Evolutionary conservation across 1,140 invertebrate species (phyloP), one percentile per base, ranked within the genome.

Genomic region (Drosophila tristis): DNA sequence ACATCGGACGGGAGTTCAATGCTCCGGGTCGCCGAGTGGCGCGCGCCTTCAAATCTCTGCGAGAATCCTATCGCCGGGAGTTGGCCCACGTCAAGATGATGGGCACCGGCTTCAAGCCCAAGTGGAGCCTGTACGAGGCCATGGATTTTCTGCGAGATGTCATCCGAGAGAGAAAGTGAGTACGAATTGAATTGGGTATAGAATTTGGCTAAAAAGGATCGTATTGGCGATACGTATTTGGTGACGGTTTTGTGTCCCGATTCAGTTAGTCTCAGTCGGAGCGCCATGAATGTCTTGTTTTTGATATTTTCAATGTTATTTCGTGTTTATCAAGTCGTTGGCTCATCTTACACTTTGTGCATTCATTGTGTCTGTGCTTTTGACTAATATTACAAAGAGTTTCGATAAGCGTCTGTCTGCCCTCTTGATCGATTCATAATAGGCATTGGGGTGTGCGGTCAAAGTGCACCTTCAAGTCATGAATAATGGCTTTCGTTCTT

Each of bases 31-130:
- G 90, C 11, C 87, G 90, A 15, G 90, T 91, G 35, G 90, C 90
- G 25, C 78, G 90, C 15, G 90, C 90, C 13, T 91, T 91, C 13
- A 91, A 91, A 66, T 91, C 90, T 7, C 57, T 91, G 47, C 66
- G 90, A n/a, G 90, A 91, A 74, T 91, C 90, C 11, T 91, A 91
- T 75, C 90, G 90, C 20, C 87, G 90, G 1, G 90, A 91, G 53
- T 59, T 91, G 65, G 80, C 90, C 49, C 87, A 91, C 31, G 90
- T 91, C 25, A 91, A 91, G 55, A 5, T 90, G n/a, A 90, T 91
- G 90, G 90, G 90, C 15, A 86, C 70, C 43, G 90, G 81, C 15
- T 91, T 91, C 44, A 91, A 91, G 49, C 90, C 90, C 5, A 91
- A 91, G 26, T 91, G 90, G 90, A 90, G 90, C 54, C 76, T 91